These are phyloP conservation scores for Cephalopterus ornatus DNA, from an alignment of 2,113 vertebrate species.

Conservation along the genomic window DNA sequence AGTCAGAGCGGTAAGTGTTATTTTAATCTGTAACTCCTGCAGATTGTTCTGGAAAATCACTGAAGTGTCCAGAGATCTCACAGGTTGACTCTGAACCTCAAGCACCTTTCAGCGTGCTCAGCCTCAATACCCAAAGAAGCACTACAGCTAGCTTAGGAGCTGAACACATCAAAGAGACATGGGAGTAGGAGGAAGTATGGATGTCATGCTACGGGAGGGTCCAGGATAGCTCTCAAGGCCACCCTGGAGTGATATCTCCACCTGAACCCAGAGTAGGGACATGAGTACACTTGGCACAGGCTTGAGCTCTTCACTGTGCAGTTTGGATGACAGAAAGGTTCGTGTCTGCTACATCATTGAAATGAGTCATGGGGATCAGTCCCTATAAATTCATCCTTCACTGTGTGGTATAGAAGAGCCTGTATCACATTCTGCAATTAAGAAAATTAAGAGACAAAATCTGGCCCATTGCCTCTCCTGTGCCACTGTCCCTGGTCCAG, in stretches of 20 bases:
- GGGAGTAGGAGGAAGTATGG: not conserved
- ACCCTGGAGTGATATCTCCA: not conserved
- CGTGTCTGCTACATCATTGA: not conserved
- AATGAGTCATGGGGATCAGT: not conserved
- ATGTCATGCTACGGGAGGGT: not conserved
- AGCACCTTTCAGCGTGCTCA: not conserved
- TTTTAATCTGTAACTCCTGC: not conserved
- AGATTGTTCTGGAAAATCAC: not conserved
- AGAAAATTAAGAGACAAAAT: not conserved
- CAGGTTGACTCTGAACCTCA: not conserved
- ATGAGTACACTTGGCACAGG: accelerated
- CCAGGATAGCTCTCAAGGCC: not conserved
- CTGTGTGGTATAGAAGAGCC: not conserved
- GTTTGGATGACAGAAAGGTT: not conserved
- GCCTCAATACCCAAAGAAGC: not conserved
- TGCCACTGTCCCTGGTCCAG: not conserved
- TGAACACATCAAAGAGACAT: not conserved
- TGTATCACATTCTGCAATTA: not conserved
- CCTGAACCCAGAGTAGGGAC: not conserved
- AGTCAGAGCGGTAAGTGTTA: not conserved
- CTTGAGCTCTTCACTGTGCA: not conserved
- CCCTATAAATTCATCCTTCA: not conserved
- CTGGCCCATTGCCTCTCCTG: not conserved
- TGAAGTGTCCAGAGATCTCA: not conserved
- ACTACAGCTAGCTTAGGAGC: not conserved